A percentile compares a stretch with the other conserved stretches of the same genome.
phyloP scores from a whole-genome alignment of 2,888 invertebrate species.

The Ophonus ardosiacus region DNA sequence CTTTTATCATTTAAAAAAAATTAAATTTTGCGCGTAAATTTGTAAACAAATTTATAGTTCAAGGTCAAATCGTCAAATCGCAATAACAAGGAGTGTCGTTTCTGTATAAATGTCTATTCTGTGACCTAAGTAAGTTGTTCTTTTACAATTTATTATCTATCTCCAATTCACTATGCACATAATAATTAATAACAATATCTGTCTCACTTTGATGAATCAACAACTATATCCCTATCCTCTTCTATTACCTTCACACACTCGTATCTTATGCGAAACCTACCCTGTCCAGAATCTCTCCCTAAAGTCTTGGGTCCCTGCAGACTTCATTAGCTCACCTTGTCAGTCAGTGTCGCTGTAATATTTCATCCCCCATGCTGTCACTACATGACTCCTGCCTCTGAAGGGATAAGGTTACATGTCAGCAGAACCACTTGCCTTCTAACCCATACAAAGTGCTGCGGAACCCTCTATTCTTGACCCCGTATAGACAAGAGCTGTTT shows the following conservation, averaged over 20 bases:
- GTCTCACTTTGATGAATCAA: background rate
- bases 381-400: background rate
- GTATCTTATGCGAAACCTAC: background rate
- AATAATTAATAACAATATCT: background rate
- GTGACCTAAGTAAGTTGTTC: too few species aligned
- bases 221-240: background rate
- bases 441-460: background rate
- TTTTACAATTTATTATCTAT: too few species aligned
- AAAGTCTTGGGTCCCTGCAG: slow-evolving; percentile 28
- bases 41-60: too few species aligned
- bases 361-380: slow-evolving; percentile 26
- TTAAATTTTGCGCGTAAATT: too few species aligned
- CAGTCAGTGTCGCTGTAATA: slow-evolving; percentile 45
- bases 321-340: slow-evolving; percentile 51
- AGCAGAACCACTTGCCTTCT: background rate
- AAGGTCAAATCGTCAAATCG: too few species aligned
- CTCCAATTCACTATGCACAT: too few species aligned
- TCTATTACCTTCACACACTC: background rate
- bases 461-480: background rate
- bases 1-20: too few species aligned
- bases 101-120: too few species aligned
- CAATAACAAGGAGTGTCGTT: too few species aligned
- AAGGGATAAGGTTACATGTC: background rate
- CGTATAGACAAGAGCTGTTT: too few species aligned
- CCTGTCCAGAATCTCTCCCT: background rate